phyloP scores from a whole-genome alignment of 2,888 invertebrate genomes.

The Desoria tigrina region DNA sequence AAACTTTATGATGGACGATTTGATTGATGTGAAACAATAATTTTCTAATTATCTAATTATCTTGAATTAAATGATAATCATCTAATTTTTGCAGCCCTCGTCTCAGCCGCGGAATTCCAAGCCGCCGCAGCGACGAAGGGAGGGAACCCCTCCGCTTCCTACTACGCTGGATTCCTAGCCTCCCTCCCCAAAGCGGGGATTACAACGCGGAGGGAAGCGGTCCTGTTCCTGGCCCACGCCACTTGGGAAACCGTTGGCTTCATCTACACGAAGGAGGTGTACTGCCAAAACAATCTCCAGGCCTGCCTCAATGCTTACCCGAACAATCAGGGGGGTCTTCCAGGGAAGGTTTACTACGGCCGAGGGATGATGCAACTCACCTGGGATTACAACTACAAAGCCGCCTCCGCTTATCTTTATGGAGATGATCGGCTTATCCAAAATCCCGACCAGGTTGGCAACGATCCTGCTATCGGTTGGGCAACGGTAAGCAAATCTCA shows the following conservation, averaged over 20 bases:
- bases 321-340: constrained; percentile 13
- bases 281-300: constrained; percentile 12
- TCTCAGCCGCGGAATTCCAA: constrained; percentile 19
- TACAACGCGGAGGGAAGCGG: constrained; percentile 13
- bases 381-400: constrained; percentile 28
- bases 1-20: too few species aligned
- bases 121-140: constrained; percentile 20
- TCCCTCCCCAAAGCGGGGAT: constrained; percentile 19
- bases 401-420: constrained; percentile 11
- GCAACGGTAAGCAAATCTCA: constrained; percentile 1
- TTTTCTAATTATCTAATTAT: too few species aligned
- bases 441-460: constrained; percentile 23
- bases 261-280: constrained; percentile 21
- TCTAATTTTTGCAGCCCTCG: not conserved
- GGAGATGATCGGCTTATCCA: constrained; percentile 24
- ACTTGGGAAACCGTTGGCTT: constrained; percentile 20
- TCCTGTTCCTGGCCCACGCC: constrained; percentile 19
- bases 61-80: too few species aligned
- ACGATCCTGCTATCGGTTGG: constrained; percentile 23
- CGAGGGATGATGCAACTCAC: constrained; percentile 25
- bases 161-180: constrained; percentile 23
- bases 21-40: too few species aligned
- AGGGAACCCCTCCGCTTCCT: constrained; percentile 10
- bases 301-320: constrained; percentile 18
- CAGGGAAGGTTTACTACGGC: constrained; percentile 23